Evolutionary conservation across 1,140 invertebrate genomes (phyloP).

Genomic region (Proales similis): DNA sequence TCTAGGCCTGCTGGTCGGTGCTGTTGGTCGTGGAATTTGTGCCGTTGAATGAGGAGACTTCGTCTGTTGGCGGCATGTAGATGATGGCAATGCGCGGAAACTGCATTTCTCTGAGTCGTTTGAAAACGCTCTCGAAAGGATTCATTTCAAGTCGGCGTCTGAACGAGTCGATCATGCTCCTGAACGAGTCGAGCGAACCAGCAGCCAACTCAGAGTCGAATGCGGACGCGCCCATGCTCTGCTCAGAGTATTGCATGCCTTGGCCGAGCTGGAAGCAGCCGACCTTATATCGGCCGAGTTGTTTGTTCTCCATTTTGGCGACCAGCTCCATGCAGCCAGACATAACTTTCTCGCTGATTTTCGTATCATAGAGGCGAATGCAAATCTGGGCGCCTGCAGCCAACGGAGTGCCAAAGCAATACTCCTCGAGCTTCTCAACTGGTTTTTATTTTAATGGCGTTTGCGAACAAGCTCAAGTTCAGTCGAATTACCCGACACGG

Average conservation of each 20-base stretch:
- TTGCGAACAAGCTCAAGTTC: background rate
- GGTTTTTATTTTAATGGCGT: background rate
- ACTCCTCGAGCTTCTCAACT: constrained; percentile 15
- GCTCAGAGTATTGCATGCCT: background rate
- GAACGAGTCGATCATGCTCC: too few species aligned
- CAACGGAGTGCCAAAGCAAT: constrained; percentile 11
- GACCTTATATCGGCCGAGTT: constrained; percentile 18
- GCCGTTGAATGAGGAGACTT: too few species aligned
- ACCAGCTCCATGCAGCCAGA: constrained; percentile 23
- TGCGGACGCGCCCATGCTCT: too few species aligned
- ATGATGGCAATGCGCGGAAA: too few species aligned
- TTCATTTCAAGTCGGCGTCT: too few species aligned
- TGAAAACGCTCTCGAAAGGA: too few species aligned
- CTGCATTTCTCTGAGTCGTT: too few species aligned
- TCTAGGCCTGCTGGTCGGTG: too few species aligned
- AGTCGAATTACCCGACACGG: constrained; percentile 11
- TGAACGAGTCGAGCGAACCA: too few species aligned
- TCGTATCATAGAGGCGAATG: constrained; percentile 10
- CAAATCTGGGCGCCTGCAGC: background rate
- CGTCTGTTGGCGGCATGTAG: too few species aligned
- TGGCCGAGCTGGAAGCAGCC: constrained; percentile 27
- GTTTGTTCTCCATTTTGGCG: constrained; percentile 13
- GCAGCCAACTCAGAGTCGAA: too few species aligned
- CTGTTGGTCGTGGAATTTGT: too few species aligned
- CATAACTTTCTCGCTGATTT: constrained; percentile 11